Base-by-base conservation (phyloP, 2,888 invertebrate genomes). In the Cylloceria caligata region DNA sequence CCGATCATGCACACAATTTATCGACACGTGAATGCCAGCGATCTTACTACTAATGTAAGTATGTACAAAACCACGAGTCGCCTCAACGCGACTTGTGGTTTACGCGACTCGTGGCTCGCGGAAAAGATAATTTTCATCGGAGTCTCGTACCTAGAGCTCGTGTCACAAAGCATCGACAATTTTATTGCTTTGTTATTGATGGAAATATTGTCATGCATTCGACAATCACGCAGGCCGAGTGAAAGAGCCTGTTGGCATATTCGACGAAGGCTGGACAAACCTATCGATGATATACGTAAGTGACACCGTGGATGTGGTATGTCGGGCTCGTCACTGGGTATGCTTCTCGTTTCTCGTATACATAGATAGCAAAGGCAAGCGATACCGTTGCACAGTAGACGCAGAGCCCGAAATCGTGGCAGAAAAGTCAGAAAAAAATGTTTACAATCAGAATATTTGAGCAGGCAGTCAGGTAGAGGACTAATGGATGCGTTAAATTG, bases 1-100 rank as follows among this genome's bases (percentile, higher is more conserved):
- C 80, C 87, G 87, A 88, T 88, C 86, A 88, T 84, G 81, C 86
- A 64, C 79, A 77, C 84, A 82, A 87, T 88, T 87, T 85, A 86
- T 87, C 87, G 69, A 52, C 39, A 67, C 47, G 68, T 85, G 81
- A 81, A 83, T 85, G 77, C 60, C 71, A 27, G 34, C 64, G 60
- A 79, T 71, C n/a, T n/a, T n/a, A n/a, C n/a, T n/a, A n/a, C n/a
- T n/a, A n/a, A n/a, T n/a, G n/a, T n/a, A n/a, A n/a, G n/a, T n/a
- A n/a, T n/a, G n/a, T n/a, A n/a, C n/a, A n/a, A n/a, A n/a, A n/a
- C n/a, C n/a, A n/a, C n/a, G n/a, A n/a, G n/a, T n/a, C n/a, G n/a
- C n/a, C n/a, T n/a, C n/a, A n/a, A n/a, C n/a, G n/a, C 27, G 74
- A 62, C 68, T 3, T 42, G 60, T 21, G 74, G 55, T n/a, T n/a